phyloP scores from a whole-genome alignment of 2,888 invertebrate genomes.

The Xanthorhoe spadicearia region DNA sequence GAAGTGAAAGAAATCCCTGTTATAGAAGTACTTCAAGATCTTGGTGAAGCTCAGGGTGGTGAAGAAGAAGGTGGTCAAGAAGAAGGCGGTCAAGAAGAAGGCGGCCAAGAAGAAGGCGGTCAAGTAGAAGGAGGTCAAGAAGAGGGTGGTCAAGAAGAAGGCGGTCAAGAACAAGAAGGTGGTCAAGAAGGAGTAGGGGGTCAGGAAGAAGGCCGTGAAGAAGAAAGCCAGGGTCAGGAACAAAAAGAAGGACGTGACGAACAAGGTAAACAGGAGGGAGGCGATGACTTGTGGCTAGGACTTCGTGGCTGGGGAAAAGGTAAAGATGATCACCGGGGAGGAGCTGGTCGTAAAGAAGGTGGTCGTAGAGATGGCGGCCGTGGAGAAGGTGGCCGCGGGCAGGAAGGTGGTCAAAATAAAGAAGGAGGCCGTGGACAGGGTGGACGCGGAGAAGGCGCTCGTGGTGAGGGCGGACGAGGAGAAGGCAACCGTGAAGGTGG shows the following conservation, averaged over 20 bases:
- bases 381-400: slow-evolving; percentile 3
- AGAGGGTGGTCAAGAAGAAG: not conserved
- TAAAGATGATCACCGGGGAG: slow-evolving; percentile 3
- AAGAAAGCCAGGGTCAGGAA: not conserved
- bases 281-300: slow-evolving; percentile 24
- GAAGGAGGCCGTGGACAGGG: slow-evolving; percentile 1
- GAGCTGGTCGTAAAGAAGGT: not conserved
- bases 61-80: not conserved
- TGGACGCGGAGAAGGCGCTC: not conserved
- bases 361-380: slow-evolving; percentile 3
- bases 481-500: not conserved
- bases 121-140: not conserved
- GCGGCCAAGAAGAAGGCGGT: not conserved
- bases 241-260: not conserved
- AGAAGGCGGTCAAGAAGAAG: not conserved
- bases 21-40: slow-evolving; percentile 10
- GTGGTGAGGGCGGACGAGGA: not conserved
- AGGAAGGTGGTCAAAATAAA: not conserved
- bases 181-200: slow-evolving; percentile 20
- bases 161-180: slow-evolving; percentile 8
- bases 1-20: not conserved
- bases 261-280: not conserved
- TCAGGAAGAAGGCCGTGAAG: not conserved
- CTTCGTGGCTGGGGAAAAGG: slow-evolving; percentile 19
- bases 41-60: slow-evolving; percentile 4